Evolutionary conservation across 2,113 vertebrate genomes (phyloP).

Genomic region (Anthoscopus minutus): DNA sequence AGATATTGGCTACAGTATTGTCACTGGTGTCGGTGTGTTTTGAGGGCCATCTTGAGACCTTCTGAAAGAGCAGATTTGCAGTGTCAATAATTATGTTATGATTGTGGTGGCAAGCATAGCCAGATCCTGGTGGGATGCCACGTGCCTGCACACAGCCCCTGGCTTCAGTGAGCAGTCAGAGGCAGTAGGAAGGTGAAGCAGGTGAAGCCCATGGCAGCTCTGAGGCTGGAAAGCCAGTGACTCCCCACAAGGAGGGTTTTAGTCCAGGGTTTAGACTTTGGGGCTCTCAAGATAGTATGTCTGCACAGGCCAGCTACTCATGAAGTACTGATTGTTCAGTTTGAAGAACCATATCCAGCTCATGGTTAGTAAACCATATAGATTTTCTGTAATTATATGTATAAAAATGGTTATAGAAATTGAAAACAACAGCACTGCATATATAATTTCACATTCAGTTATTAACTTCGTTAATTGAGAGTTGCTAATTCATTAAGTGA

Average conservation of each 20-base stretch:
- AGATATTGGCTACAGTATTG: neutral
- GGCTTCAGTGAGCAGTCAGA: rapidly evolving
- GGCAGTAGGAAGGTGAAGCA: neutral
- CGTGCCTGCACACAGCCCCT: neutral
- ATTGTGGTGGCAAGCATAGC: neutral
- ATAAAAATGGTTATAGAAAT: neutral
- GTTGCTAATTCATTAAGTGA: neutral
- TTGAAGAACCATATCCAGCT: neutral
- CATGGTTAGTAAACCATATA: neutral
- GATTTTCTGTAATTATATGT: neutral
- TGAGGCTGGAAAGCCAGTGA: neutral
- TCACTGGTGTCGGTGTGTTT: neutral
- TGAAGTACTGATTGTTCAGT: neutral
- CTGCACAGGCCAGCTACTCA: neutral
- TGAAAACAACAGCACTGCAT: neutral
- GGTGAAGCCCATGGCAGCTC: neutral
- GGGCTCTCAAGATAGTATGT: neutral
- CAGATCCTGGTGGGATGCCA: neutral
- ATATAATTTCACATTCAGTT: neutral
- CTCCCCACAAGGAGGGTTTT: neutral
- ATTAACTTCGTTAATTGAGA: neutral
- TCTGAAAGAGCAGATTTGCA: neutral
- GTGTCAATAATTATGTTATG: neutral
- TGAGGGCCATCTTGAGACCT: neutral
- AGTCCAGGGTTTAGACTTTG: neutral